Conservation (phyloP, 2,113 vertebrate species). For the Mormyrus lacerda region DNA sequence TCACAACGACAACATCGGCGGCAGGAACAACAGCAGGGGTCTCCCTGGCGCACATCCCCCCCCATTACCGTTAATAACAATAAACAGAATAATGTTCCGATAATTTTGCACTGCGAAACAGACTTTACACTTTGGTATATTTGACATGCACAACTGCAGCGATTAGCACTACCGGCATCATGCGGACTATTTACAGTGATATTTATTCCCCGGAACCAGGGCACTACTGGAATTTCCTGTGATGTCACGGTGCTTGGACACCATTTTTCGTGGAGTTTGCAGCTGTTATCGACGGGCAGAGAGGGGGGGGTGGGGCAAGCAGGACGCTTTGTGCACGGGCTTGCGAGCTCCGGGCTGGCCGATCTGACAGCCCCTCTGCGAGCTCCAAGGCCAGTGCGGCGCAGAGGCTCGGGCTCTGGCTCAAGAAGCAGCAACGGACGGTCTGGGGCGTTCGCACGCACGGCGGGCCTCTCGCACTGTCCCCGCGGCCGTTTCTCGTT, state of each 20-base stretch:
- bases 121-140: background rate
- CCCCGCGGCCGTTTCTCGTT: constrained; percentile 22
- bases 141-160: background rate
- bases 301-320: constrained; percentile 36
- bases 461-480: constrained; percentile 70
- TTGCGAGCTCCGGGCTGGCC: background rate
- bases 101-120: background rate
- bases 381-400: constrained; percentile 59
- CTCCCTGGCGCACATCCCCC: background rate
- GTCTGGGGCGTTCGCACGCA: constrained; percentile 74
- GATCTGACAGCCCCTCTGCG: background rate
- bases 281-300: constrained; percentile 60
- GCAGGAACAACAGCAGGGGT: background rate
- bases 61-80: background rate
- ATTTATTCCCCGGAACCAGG: constrained; percentile 24
- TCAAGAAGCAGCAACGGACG: constrained; percentile 68
- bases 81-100: background rate
- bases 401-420: constrained; percentile 71
- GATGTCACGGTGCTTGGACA: constrained; percentile 67
- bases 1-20: background rate
- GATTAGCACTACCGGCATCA: background rate
- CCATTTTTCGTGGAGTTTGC: constrained; percentile 60
- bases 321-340: constrained; percentile 26
- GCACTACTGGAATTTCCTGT: constrained; percentile 72
- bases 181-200: background rate